phyloP scores from a whole-genome alignment of 2,797 vertebrate genomes.

The Petrocephalus schoutedeni region DNA sequence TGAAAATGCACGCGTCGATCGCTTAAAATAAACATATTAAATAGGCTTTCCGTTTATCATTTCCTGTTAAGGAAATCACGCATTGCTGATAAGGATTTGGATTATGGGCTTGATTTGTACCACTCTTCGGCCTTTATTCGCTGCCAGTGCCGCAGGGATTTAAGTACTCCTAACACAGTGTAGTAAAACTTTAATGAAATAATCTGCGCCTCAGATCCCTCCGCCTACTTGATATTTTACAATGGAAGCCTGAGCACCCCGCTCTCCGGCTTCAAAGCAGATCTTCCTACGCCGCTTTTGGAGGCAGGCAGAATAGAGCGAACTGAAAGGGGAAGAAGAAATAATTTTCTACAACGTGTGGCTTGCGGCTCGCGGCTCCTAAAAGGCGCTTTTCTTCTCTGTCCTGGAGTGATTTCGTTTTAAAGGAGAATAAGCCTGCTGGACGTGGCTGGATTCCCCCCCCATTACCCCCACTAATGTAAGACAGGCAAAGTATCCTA shows the following conservation, averaged over 20 bases:
- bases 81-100: neutral
- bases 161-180: neutral
- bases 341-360: slow-evolving; percentile 42
- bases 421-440: slow-evolving; percentile 36
- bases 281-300: slow-evolving; percentile 67
- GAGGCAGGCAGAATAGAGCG: slow-evolving; percentile 56
- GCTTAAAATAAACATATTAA: neutral
- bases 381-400: neutral
- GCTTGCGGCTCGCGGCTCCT: slow-evolving; percentile 37
- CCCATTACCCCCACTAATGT: slow-evolving; percentile 54
- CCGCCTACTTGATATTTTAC: slow-evolving; percentile 53
- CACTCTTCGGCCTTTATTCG: neutral
- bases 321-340: slow-evolving; percentile 29
- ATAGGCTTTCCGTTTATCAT: neutral
- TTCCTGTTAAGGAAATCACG: neutral
- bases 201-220: slow-evolving; percentile 59
- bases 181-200: slow-evolving; percentile 56
- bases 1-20: neutral
- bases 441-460: slow-evolving; percentile 50
- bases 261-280: slow-evolving; percentile 20
- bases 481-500: slow-evolving; percentile 52
- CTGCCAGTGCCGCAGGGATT: neutral
- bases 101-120: neutral
- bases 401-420: neutral
- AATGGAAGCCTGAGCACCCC: slow-evolving; percentile 8